phyloP scores from a whole-genome alignment of 2,888 invertebrate species.

The Pasiphila rectangulata region DNA sequence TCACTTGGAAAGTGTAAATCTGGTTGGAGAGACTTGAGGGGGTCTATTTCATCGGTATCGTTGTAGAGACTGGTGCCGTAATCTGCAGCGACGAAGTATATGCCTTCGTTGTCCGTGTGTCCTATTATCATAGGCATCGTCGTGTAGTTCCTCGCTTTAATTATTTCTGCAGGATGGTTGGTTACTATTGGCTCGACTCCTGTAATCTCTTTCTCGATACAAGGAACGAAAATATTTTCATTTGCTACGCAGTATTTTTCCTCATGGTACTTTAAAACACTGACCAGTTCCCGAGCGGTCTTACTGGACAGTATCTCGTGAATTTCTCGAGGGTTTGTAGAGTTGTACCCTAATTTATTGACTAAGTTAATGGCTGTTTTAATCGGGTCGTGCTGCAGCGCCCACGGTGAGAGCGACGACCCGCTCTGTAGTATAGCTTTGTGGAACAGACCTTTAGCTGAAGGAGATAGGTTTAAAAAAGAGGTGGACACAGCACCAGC shows the following conservation, averaged over 20 bases:
- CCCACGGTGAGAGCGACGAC: conserved; percentile 66
- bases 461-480: conserved; percentile 57
- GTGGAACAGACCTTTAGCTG: conserved; percentile 65
- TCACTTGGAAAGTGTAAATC: conserved; percentile 62
- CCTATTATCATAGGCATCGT: conserved; percentile 74
- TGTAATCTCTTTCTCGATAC: conserved; percentile 60
- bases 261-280: conserved; percentile 52
- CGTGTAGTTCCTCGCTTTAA: conserved; percentile 61
- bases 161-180: conserved; percentile 55
- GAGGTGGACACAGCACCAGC: conserved; percentile 71
- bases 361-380: conserved; percentile 56
- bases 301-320: conserved; percentile 57
- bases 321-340: conserved; percentile 60
- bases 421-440: conserved; percentile 70
- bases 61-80: conserved; percentile 57
- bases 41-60: conserved; percentile 39
- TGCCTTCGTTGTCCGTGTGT: conserved; percentile 67
- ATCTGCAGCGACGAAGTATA: conserved; percentile 63
- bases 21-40: conserved; percentile 45
- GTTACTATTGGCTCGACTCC: conserved; percentile 62
- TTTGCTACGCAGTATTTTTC: conserved; percentile 60
- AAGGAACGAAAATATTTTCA: conserved; percentile 62
- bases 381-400: conserved; percentile 61
- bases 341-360: conserved; percentile 60
- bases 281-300: conserved; percentile 54